Base-by-base conservation (phyloP, 53 echinoderm and acorn worm genomes). In the Luidia sarsii region DNA sequence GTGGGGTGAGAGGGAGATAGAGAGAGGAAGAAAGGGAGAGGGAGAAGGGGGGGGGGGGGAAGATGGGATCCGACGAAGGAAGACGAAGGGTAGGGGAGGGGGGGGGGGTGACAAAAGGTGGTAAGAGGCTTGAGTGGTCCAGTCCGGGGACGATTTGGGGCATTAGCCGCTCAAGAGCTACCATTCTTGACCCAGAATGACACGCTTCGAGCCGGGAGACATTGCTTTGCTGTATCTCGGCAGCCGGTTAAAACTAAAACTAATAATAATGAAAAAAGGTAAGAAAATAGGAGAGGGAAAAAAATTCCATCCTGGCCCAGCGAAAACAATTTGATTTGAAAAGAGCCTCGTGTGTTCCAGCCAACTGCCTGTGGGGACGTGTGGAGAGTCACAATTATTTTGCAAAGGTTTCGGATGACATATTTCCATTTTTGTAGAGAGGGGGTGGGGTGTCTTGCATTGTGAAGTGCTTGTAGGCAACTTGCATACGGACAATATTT, bases 141-240 rank as follows among this genome's bases (percentile, higher is more conserved):
- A 45, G 77, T 45, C 77, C 77, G 60, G 48, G 77, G 43, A 59
- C 77, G 77, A 77, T 77, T 77, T 77, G 77, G 77, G 60, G 77
- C 77, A 77, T 77, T 77, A 77, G 77, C 77, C 77, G 77, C 55
- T 77, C 77, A 38, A 77, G 77, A 31, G 48, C 45, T 21, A n/a
- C 60, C 46, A 59, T 77, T 77, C 77, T 77, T 77, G 61, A 77
- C 77, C 77, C 77, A 59, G 60, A 77, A 77, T 77, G 77, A 61
- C 77, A 77, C 77, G 77, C 77, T 41, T 20, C 59, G 41, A 41
- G 41, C 41, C 41, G 11, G 41, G 41, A 41, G 41, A 41, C 41
- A 41, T 11, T 41, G 41, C 41, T 41, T 33, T 15, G 37, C 65
- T 65, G 65, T 65, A 65, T 65, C 65, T 65, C 36, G 16, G 35